phyloP scores from a whole-genome alignment of 30 jellyfish, hydroid and myxozoan genomes.

The Cassiopea andromeda region DNA sequence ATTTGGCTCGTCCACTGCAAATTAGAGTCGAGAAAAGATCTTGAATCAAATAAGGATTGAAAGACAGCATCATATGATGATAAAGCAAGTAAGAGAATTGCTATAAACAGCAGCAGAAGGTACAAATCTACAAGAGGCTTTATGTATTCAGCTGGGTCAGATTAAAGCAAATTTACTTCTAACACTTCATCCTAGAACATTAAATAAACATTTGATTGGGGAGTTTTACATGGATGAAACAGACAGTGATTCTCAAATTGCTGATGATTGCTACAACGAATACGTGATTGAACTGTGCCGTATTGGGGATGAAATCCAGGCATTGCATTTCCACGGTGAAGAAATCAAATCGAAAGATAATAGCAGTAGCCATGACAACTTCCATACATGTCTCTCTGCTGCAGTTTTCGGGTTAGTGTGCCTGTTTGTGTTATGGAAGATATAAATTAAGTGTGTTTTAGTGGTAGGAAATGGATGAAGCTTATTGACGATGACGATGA shows the following conservation, averaged over 20 bases:
- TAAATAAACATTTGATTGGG: background rate
- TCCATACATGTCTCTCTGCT: background rate
- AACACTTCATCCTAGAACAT: background rate
- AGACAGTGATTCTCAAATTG: background rate
- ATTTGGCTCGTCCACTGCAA: too few species aligned
- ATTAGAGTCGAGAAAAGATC: too few species aligned
- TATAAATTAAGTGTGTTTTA: background rate
- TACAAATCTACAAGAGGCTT: background rate
- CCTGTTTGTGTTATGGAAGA: background rate
- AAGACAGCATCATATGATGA: too few species aligned
- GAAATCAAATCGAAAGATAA: background rate
- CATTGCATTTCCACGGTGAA: background rate
- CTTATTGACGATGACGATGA: background rate
- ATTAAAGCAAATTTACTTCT: background rate
- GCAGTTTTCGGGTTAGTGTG: background rate
- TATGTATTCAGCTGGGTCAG: background rate
- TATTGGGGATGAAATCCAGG: background rate
- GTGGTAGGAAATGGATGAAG: background rate
- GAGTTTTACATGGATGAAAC: background rate
- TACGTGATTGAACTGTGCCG: background rate
- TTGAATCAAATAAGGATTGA: too few species aligned
- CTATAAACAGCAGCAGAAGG: background rate
- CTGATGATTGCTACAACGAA: background rate
- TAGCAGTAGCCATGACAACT: background rate
- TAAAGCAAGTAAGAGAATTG: too few species aligned